Evolutionary conservation across 1,140 invertebrate species (phyloP).

Genomic region (Psix sp.): DNA sequence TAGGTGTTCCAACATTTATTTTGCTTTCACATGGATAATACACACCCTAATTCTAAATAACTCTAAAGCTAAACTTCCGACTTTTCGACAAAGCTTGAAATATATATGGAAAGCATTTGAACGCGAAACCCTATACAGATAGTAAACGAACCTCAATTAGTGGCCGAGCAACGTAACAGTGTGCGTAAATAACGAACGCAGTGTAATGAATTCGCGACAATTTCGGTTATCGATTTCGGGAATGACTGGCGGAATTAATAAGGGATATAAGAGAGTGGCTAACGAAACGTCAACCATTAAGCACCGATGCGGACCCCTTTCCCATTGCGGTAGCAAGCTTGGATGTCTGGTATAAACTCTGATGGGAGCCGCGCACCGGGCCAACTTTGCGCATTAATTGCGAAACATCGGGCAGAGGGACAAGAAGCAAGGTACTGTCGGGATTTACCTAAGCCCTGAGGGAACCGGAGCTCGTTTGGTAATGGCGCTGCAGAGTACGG

Average conservation of each 20-base stretch:
- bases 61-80: no score
- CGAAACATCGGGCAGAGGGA: slow-evolving; percentile 58
- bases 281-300: slow-evolving; percentile 51
- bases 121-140: no score
- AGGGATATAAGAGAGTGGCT: slow-evolving; percentile 31
- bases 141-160: no score
- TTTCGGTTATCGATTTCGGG: slow-evolving; percentile 23
- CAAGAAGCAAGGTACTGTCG: slow-evolving; percentile 53
- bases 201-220: slow-evolving; percentile 23
- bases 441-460: slow-evolving; percentile 61
- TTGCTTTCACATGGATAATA: no score
- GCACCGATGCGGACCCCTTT: slow-evolving; percentile 38
- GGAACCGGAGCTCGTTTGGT: slow-evolving; percentile 52
- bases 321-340: slow-evolving; percentile 40
- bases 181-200: slow-evolving; percentile 18
- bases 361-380: slow-evolving; percentile 44
- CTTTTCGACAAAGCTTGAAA: no score
- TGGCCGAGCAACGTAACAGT: slow-evolving; percentile 4
- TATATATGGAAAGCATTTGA: no score
- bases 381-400: slow-evolving; percentile 65
- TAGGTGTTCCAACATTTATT: no score
- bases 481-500: slow-evolving; percentile 32
- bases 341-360: slow-evolving; percentile 43
- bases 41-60: no score
- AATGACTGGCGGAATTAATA: slow-evolving; percentile 39